phyloP scores from a whole-genome alignment of 2,797 vertebrate species.

The Rachycentron canadum region DNA sequence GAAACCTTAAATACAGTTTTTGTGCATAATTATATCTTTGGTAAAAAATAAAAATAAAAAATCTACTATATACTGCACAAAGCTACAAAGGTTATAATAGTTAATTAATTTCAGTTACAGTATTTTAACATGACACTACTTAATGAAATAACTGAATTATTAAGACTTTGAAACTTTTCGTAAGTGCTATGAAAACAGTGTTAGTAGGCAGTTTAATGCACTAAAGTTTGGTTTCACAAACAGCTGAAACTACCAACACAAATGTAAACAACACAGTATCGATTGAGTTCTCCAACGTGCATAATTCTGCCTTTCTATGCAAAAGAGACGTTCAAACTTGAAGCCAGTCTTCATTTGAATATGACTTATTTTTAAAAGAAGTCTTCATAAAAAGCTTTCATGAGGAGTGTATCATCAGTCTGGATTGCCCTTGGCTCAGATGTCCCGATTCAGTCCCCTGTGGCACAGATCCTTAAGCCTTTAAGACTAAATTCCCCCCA shows the following conservation, averaged over 20 bases:
- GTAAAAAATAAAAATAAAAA: background rate
- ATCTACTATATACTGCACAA: background rate
- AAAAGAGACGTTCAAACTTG: background rate
- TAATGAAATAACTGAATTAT: background rate
- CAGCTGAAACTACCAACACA: background rate
- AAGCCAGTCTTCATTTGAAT: background rate
- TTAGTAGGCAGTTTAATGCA: background rate
- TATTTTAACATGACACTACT: background rate
- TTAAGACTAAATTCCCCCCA: background rate
- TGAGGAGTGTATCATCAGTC: background rate
- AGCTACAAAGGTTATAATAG: background rate
- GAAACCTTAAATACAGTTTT: background rate
- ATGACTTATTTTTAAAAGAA: background rate
- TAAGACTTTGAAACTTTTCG: background rate
- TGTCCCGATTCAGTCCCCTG: background rate
- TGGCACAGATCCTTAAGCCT: background rate
- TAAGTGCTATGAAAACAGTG: conserved; percentile 1
- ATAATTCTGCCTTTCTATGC: background rate
- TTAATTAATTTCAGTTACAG: background rate
- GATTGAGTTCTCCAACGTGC: background rate
- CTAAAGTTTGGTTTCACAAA: background rate
- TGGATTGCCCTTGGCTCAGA: background rate
- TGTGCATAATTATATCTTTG: background rate
- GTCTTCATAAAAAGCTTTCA: background rate
- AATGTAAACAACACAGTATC: background rate